A percentile compares a stretch with the other conserved stretches of the same genome.
These are phyloP conservation scores for Acrocephalus scirpaceus DNA, from an alignment of 2,797 vertebrate genomes.

Conservation along the genomic window DNA sequence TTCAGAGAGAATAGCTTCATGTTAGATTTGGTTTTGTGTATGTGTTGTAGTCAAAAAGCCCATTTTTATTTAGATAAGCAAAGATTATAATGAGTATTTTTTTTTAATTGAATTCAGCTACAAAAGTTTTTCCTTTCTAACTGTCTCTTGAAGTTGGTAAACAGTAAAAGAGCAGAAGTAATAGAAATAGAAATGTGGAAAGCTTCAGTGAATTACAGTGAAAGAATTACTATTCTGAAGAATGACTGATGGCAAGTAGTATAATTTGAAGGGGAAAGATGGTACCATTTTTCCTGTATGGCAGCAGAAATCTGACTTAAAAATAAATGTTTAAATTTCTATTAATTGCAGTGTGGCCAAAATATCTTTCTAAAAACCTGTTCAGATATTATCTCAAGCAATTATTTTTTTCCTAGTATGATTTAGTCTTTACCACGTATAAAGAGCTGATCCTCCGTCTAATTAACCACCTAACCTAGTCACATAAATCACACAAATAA, in stretches of 20 bases:
- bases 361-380: background rate
- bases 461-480: background rate
- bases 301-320: background rate
- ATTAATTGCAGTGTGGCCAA: background rate
- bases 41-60: background rate
- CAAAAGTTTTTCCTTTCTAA: background rate
- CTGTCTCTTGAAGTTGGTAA: background rate
- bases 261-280: background rate
- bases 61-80: background rate
- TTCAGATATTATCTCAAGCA: background rate
- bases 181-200: background rate
- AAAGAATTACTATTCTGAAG: background rate
- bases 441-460: background rate
- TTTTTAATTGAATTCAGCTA: background rate
- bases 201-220: background rate
- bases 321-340: background rate
- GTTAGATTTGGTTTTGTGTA: background rate
- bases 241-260: background rate
- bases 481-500: background rate
- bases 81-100: background rate
- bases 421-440: background rate
- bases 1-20: background rate
- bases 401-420: background rate
- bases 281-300: background rate
- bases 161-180: background rate